phyloP scores from a whole-genome alignment of 2,113 vertebrate species.

The Phylloscopus trochiloides region DNA sequence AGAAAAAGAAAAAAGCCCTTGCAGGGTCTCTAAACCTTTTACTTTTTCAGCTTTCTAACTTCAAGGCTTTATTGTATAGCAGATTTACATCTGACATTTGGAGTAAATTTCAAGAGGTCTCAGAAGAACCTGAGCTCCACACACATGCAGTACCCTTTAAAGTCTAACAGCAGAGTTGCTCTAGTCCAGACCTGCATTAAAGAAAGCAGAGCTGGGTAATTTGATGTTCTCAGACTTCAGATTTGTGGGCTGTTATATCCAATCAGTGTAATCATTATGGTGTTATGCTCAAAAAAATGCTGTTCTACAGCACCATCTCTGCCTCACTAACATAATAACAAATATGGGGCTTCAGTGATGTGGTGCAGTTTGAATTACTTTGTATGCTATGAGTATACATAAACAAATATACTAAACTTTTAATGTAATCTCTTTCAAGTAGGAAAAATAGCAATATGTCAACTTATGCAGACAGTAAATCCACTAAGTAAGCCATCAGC shows the following conservation, averaged over 20 bases:
- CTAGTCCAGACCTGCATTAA: neutral
- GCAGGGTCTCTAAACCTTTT: neutral
- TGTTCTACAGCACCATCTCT: neutral
- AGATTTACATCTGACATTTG: constrained; percentile 53
- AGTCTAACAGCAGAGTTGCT: neutral
- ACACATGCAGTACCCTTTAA: neutral
- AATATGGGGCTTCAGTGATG: neutral
- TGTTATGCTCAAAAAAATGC: neutral
- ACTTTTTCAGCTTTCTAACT: constrained; percentile 1
- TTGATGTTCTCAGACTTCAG: neutral
- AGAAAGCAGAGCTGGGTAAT: neutral
- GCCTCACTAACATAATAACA: neutral
- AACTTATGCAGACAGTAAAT: neutral
- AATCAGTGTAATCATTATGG: neutral
- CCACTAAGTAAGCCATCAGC: neutral
- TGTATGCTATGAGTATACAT: neutral
- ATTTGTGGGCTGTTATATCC: neutral
- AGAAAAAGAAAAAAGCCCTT: neutral
- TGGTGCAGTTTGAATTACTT: neutral
- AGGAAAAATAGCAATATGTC: neutral
- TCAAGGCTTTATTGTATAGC: neutral
- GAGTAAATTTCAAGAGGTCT: constrained; percentile 26
- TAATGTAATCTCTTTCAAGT: neutral
- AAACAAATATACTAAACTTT: neutral
- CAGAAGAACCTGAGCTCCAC: neutral